phyloP scores from a whole-genome alignment of 2,888 invertebrate genomes.

The Crematogaster levior region DNA sequence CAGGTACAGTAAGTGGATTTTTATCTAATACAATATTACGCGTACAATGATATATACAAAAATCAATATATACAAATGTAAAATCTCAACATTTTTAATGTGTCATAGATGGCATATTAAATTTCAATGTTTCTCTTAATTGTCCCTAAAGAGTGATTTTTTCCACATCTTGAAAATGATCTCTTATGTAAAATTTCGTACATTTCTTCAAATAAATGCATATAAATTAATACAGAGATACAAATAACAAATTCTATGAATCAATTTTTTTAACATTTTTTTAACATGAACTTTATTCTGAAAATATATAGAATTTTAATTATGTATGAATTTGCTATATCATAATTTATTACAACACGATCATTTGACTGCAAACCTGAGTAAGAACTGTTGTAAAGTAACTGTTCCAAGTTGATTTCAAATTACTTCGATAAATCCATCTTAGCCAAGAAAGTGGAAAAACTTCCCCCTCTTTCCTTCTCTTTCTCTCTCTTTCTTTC shows the following conservation, averaged over 20 bases:
- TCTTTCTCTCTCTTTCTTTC: neutral
- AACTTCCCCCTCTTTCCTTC: neutral
- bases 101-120: too few species aligned
- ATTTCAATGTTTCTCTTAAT: too few species aligned
- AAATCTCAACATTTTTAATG: too few species aligned
- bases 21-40: too few species aligned
- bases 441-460: neutral
- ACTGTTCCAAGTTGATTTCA: neutral
- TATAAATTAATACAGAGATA: too few species aligned
- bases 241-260: neutral
- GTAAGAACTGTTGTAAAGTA: neutral
- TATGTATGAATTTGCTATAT: neutral
- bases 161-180: too few species aligned
- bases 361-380: neutral
- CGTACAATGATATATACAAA: too few species aligned
- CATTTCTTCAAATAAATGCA: too few species aligned
- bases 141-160: too few species aligned
- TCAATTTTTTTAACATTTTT: neutral
- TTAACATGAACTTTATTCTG: neutral
- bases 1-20: too few species aligned
- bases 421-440: conserved; percentile 14
- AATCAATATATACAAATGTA: too few species aligned
- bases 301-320: neutral
- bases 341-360: neutral
- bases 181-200: too few species aligned